These are phyloP conservation scores for Rhynchonycteris naso DNA, from an alignment of 2,797 vertebrate genomes.

Conservation along the genomic window DNA sequence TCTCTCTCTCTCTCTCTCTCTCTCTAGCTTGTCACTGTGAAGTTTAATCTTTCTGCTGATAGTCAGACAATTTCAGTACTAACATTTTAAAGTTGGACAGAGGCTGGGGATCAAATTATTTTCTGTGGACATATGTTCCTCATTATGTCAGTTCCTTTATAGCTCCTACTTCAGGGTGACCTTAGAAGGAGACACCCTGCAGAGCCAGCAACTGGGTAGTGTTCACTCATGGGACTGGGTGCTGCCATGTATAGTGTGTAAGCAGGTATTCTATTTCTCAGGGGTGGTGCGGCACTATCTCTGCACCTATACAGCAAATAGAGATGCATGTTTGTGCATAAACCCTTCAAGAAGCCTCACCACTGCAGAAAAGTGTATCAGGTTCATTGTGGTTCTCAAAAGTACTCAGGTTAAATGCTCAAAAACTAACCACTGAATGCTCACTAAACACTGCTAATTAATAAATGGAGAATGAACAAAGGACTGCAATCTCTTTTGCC, in stretches of 20 bases:
- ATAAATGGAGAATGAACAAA: neutral
- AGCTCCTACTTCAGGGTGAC: conserved; percentile 32
- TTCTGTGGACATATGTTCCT: conserved; percentile 11
- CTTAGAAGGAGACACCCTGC: conserved; percentile 41
- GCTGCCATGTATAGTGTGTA: neutral
- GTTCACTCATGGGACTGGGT: neutral
- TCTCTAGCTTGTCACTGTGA: conserved; percentile 23
- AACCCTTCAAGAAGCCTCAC: neutral
- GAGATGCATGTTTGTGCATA: neutral
- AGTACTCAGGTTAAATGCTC: neutral
- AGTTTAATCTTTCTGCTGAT: conserved; percentile 66
- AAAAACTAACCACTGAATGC: neutral
- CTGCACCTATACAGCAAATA: neutral
- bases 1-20: neutral
- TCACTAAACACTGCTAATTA: neutral
- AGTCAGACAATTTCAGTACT: conserved; percentile 63
- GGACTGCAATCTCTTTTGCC: neutral
- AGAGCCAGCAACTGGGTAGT: neutral
- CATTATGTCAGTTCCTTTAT: conserved; percentile 42
- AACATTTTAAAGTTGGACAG: conserved; percentile 28
- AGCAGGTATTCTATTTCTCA: conserved; percentile 1
- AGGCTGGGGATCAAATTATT: neutral
- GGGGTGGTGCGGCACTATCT: neutral
- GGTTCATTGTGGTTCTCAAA: neutral
- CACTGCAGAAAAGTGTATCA: neutral